A percentile compares a stretch with the other conserved stretches of the same genome.
These are phyloP conservation scores for Spheniscus humboldti DNA, from an alignment of 2,797 vertebrate genomes.

Conservation along the genomic window DNA sequence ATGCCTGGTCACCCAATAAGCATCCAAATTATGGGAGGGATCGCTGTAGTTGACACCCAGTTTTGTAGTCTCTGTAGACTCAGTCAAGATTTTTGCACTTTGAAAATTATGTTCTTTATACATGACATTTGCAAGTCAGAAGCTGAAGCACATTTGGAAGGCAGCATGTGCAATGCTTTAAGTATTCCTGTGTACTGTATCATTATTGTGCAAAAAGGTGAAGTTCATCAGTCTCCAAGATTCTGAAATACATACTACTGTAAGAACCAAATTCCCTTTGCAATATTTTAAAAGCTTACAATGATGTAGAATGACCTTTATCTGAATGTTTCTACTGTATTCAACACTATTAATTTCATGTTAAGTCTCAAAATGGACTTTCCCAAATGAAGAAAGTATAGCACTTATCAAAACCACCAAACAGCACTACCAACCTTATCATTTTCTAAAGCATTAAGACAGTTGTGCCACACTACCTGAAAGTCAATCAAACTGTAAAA, in stretches of 20 bases:
- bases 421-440: neutral
- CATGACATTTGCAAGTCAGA: neutral
- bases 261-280: neutral
- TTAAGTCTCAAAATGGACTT: neutral
- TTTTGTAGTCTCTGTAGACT: neutral
- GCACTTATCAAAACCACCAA: neutral
- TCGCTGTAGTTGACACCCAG: accelerated
- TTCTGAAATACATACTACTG: neutral
- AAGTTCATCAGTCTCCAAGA: neutral
- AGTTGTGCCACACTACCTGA: neutral
- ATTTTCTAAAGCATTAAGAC: neutral
- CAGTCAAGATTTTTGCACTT: neutral
- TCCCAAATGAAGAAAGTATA: neutral
- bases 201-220: neutral
- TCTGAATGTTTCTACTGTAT: neutral
- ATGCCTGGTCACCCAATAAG: neutral
- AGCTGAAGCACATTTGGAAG: neutral
- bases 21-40: neutral
- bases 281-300: neutral
- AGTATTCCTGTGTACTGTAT: neutral
- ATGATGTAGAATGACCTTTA: neutral
- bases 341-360: neutral
- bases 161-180: neutral
- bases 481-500: neutral
- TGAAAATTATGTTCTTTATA: neutral